These are phyloP conservation scores for Galagoides demidoff DNA, from an alignment of 2,797 vertebrate species.

Conservation along the genomic window DNA sequence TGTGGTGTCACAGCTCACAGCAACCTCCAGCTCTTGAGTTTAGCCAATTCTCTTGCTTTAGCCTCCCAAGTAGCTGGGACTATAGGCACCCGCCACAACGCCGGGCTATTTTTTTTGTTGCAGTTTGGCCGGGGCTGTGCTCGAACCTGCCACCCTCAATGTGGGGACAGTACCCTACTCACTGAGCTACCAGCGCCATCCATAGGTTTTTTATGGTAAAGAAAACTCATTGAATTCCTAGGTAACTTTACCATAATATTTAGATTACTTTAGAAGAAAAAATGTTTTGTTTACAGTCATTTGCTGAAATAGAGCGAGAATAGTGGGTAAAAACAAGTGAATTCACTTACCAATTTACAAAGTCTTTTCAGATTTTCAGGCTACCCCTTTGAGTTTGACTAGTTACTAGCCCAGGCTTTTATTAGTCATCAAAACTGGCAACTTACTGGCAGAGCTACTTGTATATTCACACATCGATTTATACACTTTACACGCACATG, in stretches of 20 bases:
- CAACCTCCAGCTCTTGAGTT: no score
- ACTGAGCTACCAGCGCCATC: no score
- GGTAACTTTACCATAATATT: not conserved
- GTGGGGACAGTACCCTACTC: no score
- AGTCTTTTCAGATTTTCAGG: conserved; percentile 49
- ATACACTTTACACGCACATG: not conserved
- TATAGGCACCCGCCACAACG: no score
- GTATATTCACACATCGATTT: not conserved
- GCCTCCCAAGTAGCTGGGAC: no score
- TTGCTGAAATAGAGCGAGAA: not conserved
- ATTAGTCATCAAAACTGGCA: not conserved
- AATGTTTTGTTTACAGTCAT: not conserved
- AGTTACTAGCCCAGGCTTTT: not conserved
- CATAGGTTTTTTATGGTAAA: conserved; percentile 10
- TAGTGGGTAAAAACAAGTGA: conserved; percentile 32
- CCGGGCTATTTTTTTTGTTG: no score
- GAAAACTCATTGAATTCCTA: conserved; percentile 20
- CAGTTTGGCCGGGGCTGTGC: no score
- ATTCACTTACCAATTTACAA: conserved; percentile 34
- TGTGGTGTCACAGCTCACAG: no score
- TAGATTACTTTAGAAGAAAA: conserved; percentile 55
- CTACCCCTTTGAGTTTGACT: conserved; percentile 32
- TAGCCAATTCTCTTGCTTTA: no score
- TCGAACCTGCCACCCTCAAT: no score
- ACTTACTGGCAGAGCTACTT: not conserved